Evolutionary conservation across 1,140 invertebrate species (phyloP), one percentile per base, ranked within the genome.

Genomic region (Parapsyche elsis): DNA sequence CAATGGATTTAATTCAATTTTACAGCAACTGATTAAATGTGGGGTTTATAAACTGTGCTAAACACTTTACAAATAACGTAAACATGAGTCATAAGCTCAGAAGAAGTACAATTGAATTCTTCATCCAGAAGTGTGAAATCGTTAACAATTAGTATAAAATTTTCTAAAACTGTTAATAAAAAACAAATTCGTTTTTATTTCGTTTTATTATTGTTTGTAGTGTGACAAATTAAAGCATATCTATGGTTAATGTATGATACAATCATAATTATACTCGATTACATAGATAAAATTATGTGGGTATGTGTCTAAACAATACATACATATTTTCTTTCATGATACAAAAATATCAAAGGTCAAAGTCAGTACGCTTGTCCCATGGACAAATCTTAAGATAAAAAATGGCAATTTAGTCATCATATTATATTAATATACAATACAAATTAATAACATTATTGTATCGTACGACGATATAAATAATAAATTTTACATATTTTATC

Each of bases 181-280:
- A 57, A 4, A 57, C 53, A 57, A 57, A 16, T 57, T 57, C 19
- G 10, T 57, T 57, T 16, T 16, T 57, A 57, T 57, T 57, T 57
- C 53, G 14, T 67, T 67, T 67, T 67, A 67, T 61, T 46, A 12
- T 53, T 45, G 24, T 71, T 38, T 71, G 24, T 38, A 67, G 21
- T 79, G 78, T 71, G 49, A 73, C 78, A 79, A 70, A 71, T 59
- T 71, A 71, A 79, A 79, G 70, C 78, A 79, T 49, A 49, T 79
- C 78, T 79, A 79, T 71, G 38, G 64, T 79, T 79, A 79, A 79
- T 71, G 21, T 53, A 75, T 53, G 59, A 26, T 71, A 73, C 46
- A 23, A 26, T 23, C 10, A 26, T 26, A 19, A 21, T 16, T 19
- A 21, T 67, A 67, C 7, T 19, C 24, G 21, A 23, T 1, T 67